These are phyloP conservation scores for Crocuta crocuta DNA, from an alignment of 2,113 vertebrate species.

Conservation along the genomic window DNA sequence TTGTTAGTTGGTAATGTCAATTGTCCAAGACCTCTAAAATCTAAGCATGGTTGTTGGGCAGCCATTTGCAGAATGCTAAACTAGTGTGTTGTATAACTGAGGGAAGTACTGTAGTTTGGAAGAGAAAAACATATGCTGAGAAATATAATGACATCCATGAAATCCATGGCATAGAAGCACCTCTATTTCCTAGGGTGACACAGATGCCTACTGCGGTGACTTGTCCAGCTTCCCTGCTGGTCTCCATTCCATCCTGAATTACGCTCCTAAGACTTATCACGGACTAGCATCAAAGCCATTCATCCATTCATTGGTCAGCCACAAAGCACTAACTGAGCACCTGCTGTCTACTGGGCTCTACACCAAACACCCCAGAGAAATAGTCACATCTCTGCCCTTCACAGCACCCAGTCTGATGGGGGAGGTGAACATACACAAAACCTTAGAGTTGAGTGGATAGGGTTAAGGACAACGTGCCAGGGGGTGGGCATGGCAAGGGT, in stretches of 20 bases:
- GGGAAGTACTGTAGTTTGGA: slow-evolving; percentile 8
- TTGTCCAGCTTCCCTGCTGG: neutral
- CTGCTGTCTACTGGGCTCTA: neutral
- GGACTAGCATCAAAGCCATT: neutral
- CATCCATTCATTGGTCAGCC: neutral
- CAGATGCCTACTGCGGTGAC: neutral
- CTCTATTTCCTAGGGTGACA: neutral
- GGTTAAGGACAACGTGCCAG: neutral
- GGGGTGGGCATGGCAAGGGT: neutral
- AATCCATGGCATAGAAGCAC: slow-evolving; percentile 27
- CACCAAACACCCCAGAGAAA: neutral
- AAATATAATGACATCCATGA: slow-evolving; percentile 13
- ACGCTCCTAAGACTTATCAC: neutral
- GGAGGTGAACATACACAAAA: neutral
- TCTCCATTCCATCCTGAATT: neutral
- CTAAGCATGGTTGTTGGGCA: slow-evolving; percentile 54
- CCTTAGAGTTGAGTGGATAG: neutral
- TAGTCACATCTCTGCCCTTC: neutral
- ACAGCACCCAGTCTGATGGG: neutral
- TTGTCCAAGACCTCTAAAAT: slow-evolving; percentile 34
- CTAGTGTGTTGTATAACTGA: slow-evolving; percentile 1
- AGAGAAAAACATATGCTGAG: slow-evolving; percentile 9
- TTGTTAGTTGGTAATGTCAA: neutral
- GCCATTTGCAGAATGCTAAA: slow-evolving; percentile 35
- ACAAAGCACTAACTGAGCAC: neutral